These are phyloP conservation scores for Ornithoptera alexandrae DNA, from an alignment of 2,888 invertebrate species.

Conservation along the genomic window DNA sequence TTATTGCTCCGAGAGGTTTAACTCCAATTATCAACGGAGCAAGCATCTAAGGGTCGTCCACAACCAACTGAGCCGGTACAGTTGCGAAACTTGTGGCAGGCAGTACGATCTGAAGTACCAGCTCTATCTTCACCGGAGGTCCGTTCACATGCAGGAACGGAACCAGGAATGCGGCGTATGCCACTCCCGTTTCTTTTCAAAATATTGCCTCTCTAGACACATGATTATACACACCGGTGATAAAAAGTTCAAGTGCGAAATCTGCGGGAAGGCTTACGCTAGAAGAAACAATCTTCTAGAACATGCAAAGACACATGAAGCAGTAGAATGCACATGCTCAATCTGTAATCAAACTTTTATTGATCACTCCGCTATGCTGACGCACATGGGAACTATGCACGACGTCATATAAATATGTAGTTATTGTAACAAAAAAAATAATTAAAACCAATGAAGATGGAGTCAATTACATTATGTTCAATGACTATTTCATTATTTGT, in stretches of 20 bases:
- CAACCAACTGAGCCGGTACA: conserved; percentile 51
- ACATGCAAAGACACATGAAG: conserved; percentile 52
- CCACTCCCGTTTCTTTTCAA: conserved; percentile 60
- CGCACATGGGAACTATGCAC: conserved; percentile 40
- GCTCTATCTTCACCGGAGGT: conserved; percentile 55
- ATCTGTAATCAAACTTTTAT: conserved; percentile 46
- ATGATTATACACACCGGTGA: conserved; percentile 75
- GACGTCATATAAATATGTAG: background rate
- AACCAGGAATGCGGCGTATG: conserved; percentile 62
- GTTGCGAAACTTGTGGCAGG: conserved; percentile 59
- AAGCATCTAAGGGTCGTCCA: conserved; percentile 62
- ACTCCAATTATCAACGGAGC: conserved; percentile 60
- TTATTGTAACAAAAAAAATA: background rate
- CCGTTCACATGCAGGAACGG: conserved; percentile 63
- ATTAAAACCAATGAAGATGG: background rate
- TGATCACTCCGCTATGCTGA: conserved; percentile 42
- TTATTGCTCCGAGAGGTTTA: conserved; percentile 62
- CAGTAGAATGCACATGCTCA: conserved; percentile 38
- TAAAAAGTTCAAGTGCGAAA: conserved; percentile 68
- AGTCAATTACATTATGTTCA: conserved; percentile 5
- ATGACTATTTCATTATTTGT: conserved; percentile 28
- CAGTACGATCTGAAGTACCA: conserved; percentile 63
- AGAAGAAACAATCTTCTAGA: conserved; percentile 54
- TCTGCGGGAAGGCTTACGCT: conserved; percentile 71
- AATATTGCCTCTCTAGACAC: conserved; percentile 66